Conservation (phyloP, 2,797 vertebrate genomes). For the Hylomyscus alleni region DNA sequence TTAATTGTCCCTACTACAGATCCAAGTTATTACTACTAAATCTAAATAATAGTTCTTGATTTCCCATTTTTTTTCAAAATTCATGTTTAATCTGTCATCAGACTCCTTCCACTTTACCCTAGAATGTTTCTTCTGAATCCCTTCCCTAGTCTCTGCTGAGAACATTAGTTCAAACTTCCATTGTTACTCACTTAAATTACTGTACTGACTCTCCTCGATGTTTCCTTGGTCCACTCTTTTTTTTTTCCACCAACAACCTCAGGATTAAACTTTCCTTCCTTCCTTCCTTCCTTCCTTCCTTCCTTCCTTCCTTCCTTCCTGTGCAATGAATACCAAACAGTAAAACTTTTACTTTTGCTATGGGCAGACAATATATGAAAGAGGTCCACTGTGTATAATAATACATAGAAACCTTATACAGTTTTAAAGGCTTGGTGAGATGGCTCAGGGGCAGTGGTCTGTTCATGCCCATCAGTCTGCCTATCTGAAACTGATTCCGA, state of each 20-base stretch:
- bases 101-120: conserved; percentile 5
- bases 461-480: background rate
- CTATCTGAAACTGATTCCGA: background rate
- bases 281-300: too few relatives aligned
- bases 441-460: background rate
- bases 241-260: background rate
- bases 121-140: background rate
- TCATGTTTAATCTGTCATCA: background rate
- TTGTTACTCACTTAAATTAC: conserved; percentile 7
- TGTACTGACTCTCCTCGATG: background rate
- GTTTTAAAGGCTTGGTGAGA: background rate
- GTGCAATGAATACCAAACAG: conserved; percentile 38
- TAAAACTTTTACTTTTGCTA: background rate
- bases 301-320: background rate
- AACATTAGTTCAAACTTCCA: background rate
- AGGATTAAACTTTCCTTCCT: background rate
- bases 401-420: background rate
- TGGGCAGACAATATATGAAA: background rate
- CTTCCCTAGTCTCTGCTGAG: conserved; percentile 17
- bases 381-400: background rate
- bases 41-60: conserved; percentile 1
- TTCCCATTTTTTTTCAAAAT: conserved; percentile 44
- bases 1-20: conserved; percentile 4
- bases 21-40: conserved; percentile 4
- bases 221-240: background rate